These are phyloP conservation scores for Eledone cirrhosa DNA, from an alignment of 2,888 invertebrate species.

Conservation along the genomic window DNA sequence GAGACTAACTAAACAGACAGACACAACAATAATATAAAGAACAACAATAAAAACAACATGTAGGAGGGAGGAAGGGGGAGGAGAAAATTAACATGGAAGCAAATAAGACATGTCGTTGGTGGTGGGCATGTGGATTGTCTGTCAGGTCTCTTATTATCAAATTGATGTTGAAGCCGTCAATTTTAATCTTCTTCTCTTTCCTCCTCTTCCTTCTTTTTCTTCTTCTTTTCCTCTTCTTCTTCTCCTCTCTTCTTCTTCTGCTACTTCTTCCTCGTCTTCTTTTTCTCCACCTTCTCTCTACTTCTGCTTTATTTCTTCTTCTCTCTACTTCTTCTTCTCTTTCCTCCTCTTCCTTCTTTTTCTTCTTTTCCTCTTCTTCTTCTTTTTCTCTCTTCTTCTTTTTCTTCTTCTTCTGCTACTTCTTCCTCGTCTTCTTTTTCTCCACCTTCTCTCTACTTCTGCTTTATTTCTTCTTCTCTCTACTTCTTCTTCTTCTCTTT, in stretches of 20 bases:
- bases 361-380: neutral
- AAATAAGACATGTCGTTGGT: neutral
- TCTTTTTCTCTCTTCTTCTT: neutral
- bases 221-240: no score
- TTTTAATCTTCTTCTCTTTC: no score
- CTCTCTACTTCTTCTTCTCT: neutral
- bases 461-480: neutral
- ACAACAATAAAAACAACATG: neutral
- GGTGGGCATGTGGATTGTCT: neutral
- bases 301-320: no score
- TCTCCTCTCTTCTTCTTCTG: no score
- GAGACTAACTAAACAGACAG: neutral
- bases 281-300: neutral
- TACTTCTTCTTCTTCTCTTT: neutral
- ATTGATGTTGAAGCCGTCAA: neutral
- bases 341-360: neutral
- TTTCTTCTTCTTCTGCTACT: neutral
- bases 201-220: no score
- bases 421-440: neutral
- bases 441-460: neutral
- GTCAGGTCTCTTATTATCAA: neutral
- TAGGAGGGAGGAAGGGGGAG: neutral
- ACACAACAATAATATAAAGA: neutral
- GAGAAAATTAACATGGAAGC: neutral
- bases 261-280: neutral